Conservation (phyloP, 2,797 vertebrate genomes). For the Lerista edwardsae region DNA sequence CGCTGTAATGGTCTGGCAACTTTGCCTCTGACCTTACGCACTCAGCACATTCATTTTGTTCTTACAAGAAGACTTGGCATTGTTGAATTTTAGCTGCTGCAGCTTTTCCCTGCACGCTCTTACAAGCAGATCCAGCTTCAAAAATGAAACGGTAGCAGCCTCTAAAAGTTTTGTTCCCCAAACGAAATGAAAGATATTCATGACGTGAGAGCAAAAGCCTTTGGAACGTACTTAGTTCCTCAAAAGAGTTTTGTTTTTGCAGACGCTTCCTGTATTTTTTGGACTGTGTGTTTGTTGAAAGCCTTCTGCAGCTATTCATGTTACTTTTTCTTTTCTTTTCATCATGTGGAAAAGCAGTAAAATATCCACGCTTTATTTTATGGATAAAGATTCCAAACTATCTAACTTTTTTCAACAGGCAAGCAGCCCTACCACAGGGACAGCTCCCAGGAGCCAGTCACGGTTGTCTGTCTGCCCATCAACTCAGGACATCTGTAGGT, state of each 20-base stretch:
- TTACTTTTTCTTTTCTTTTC: conserved; percentile 70
- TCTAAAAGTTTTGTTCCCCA: conserved; percentile 75
- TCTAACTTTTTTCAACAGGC: conserved; percentile 87
- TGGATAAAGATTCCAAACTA: conserved; percentile 79
- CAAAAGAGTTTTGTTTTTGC: conserved; percentile 80
- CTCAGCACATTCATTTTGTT: not conserved
- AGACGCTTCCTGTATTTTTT: conserved; percentile 74
- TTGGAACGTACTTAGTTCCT: conserved; percentile 76
- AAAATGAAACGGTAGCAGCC: conserved; percentile 55
- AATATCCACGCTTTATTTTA: conserved; percentile 81
- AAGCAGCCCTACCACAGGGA: conserved; percentile 87
- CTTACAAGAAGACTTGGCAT: conserved; percentile 16
- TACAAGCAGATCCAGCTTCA: conserved; percentile 58
- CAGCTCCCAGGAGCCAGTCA: conserved; percentile 83
- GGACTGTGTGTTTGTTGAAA: conserved; percentile 41
- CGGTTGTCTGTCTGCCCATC: conserved; percentile 87
- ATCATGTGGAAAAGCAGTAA: conserved; percentile 80
- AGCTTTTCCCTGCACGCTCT: conserved; percentile 46
- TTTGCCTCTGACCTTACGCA: conserved; percentile 27
- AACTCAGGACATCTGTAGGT: conserved; percentile 97
- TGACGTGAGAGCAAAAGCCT: conserved; percentile 41
- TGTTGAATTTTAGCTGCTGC: conserved; percentile 5
- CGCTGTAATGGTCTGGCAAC: not conserved
- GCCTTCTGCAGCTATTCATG: conserved; percentile 68
- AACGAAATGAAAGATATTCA: conserved; percentile 55